phyloP scores from a whole-genome alignment of 2,888 invertebrate species.

The Calameuta pallipes region DNA sequence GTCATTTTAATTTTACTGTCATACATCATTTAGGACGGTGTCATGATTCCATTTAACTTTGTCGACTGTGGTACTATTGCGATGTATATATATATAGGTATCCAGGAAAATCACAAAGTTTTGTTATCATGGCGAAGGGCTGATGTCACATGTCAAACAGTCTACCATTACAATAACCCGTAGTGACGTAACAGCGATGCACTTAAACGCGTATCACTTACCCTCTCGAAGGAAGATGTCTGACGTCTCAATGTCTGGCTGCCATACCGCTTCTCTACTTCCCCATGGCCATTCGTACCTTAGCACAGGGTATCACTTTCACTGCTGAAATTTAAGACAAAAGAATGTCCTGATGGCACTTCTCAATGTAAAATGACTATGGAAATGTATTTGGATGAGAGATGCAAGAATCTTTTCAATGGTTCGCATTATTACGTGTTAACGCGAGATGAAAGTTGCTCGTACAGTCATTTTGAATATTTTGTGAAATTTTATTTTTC shows the following conservation, averaged over 20 bases:
- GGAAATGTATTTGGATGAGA: neutral
- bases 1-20: neutral
- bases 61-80: neutral
- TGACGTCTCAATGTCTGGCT: conserved; percentile 40
- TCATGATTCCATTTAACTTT: conserved; percentile 38
- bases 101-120: neutral
- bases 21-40: conserved; percentile 10
- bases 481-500: neutral
- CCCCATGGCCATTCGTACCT: conserved; percentile 26
- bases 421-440: neutral
- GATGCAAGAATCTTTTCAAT: neutral
- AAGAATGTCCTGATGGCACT: conserved; percentile 31
- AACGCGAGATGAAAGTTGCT: neutral
- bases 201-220: conserved; percentile 59
- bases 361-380: neutral
- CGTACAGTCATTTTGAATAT: neutral
- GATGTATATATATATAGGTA: neutral
- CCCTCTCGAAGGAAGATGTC: conserved; percentile 49
- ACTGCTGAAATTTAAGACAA: conserved; percentile 52
- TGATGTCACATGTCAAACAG: conserved; percentile 25
- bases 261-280: conserved; percentile 17
- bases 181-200: conserved; percentile 27
- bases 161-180: conserved; percentile 41
- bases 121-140: neutral
- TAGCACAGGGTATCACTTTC: conserved; percentile 51